Evolutionary conservation across 2,888 invertebrate species (phyloP), one percentile per base, ranked within the genome.

Genomic region (Nephrotoma appendiculata): DNA sequence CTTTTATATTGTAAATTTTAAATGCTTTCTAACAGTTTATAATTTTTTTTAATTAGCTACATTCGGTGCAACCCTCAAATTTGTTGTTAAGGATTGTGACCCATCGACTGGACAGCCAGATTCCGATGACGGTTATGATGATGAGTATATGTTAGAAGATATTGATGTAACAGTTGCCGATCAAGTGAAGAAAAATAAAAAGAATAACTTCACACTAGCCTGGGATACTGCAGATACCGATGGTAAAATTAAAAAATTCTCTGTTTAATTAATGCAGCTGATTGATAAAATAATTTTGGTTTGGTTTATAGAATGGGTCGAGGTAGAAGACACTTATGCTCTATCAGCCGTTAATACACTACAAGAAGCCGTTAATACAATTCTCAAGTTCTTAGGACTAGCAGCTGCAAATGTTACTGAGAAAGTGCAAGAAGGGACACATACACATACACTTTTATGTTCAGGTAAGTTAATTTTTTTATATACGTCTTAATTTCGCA

Each of bases 131-230:
- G 95, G 98, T 6, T 99, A 99, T 89, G 96, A 96, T 87, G 99
- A 99, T 90, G 98, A 98, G 87, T 99, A 99, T 90, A 96, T 96
- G 90, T 91, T 99, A 87, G 99, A 99, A 92, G 98, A 99, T 92
- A 92, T 98, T 45, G 98, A 98, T 90, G 92, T 98, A 84, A 94
- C 94, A 1, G 93, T 98, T 5, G 95, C 95, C 4, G 98, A 98
- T 92, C 97, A 97, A 92, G 95, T 98, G 88, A 95, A 96, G 90
- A 94, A 94, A 89, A 93, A 96, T 31, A 94, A 94, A 89, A 96
- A 96, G 90, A 94, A 94, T 43, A 96, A 96, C 91, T 97, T 96
- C 92, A 94, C 94, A 12, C 94, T 95, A 4, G 94, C 95, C n/a
- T 97, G 97, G 96, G 96, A 96, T 86, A 93, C 95, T 71, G 94